A percentile compares a stretch with the other conserved stretches of the same genome.
These are phyloP conservation scores for Belonocnema kinseyi DNA, from an alignment of 1,140 invertebrate genomes.

Conservation along the genomic window DNA sequence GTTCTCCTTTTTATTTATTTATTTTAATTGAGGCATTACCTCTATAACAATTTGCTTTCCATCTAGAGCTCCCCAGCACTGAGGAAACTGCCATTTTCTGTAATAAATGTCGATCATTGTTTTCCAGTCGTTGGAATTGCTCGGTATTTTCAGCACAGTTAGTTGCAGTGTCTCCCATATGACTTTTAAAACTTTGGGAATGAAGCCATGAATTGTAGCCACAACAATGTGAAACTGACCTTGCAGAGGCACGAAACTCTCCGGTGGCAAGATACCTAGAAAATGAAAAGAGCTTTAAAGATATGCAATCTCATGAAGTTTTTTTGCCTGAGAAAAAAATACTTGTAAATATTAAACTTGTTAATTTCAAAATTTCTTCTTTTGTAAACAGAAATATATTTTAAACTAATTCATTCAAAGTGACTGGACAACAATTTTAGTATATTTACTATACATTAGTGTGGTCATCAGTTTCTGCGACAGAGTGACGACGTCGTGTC, in stretches of 20 bases:
- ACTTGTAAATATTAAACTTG: too few species aligned
- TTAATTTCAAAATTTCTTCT: too few species aligned
- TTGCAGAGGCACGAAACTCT: conserved; percentile 36
- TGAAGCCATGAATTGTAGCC: conserved; percentile 46
- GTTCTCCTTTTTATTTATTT: background rate
- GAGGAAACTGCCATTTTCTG: conserved; percentile 40
- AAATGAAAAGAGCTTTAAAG: too few species aligned
- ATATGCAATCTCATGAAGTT: too few species aligned
- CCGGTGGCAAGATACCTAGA: too few species aligned
- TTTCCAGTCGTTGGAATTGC: conserved; percentile 38
- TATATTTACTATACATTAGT: too few species aligned
- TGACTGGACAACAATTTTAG: too few species aligned
- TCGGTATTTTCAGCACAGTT: conserved; percentile 35
- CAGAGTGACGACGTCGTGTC: too few species aligned
- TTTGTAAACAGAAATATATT: too few species aligned
- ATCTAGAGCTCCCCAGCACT: conserved; percentile 41
- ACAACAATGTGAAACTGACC: conserved; percentile 49
- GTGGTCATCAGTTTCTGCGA: too few species aligned
- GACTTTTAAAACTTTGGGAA: conserved; percentile 31
- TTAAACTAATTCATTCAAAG: too few species aligned
- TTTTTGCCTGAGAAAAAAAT: too few species aligned
- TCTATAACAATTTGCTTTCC: conserved; percentile 35
- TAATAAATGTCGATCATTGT: conserved; percentile 37
- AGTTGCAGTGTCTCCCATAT: conserved; percentile 3
- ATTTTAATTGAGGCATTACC: background rate